Conservation (phyloP, 2,113 vertebrate species). For the Junco hyemalis region DNA sequence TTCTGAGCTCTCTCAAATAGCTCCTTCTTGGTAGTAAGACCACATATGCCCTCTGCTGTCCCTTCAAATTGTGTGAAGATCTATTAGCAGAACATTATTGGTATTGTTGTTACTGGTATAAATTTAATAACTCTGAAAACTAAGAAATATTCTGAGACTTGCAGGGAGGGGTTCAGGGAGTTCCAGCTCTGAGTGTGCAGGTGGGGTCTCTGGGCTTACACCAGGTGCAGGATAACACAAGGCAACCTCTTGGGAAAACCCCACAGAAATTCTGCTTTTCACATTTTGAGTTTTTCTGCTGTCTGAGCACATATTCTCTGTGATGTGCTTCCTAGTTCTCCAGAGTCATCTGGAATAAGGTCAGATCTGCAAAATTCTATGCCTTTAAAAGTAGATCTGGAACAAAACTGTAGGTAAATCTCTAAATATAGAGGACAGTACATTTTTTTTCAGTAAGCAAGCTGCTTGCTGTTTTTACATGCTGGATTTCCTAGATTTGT, state of each 20-base stretch:
- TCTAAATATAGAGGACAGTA: background rate
- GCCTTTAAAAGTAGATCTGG: background rate
- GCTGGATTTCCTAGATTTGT: background rate
- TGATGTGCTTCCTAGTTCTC: background rate
- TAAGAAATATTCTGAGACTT: background rate
- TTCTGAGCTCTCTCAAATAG: background rate
- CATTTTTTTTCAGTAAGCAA: background rate
- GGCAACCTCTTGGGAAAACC: background rate
- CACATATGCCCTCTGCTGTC: conserved; percentile 66
- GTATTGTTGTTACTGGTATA: background rate
- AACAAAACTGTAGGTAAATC: background rate
- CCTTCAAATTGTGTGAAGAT: background rate
- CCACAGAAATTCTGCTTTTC: background rate
- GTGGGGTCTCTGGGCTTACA: background rate
- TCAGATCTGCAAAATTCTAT: background rate
- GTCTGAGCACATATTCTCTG: background rate
- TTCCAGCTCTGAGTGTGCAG: background rate
- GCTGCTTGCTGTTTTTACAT: background rate
- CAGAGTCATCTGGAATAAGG: background rate
- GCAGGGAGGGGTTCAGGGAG: background rate
- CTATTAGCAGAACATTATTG: background rate
- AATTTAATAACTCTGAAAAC: background rate
- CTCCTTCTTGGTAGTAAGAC: conserved; percentile 1
- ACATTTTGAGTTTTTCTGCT: background rate
- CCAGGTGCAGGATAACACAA: background rate